Conservation (phyloP, 1,140 invertebrate species). For the Megalopta genalis region DNA sequence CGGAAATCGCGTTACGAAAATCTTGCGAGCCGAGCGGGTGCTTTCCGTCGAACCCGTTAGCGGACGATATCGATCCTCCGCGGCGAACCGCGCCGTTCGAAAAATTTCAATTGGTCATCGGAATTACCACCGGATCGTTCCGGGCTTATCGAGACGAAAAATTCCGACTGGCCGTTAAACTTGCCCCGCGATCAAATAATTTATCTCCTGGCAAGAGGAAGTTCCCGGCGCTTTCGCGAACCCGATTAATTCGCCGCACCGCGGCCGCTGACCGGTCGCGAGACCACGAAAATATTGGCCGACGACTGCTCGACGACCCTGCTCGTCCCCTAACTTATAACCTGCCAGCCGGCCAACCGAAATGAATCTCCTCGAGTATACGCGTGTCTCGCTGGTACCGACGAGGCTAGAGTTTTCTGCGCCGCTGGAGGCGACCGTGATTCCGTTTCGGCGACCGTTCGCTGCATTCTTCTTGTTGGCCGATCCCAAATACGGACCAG, state of each 20-base stretch:
- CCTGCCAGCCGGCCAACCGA: background rate
- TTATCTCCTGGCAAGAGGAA: background rate
- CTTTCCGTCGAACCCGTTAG: too few species aligned
- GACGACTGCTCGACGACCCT: background rate
- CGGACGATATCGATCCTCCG: background rate
- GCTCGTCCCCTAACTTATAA: background rate
- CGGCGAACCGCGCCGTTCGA: conserved; percentile 21
- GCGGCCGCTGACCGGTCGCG: background rate
- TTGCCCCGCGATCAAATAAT: conserved; percentile 36
- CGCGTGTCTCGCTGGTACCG: background rate
- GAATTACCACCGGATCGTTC: conserved; percentile 30
- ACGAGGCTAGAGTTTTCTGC: conserved; percentile 24
- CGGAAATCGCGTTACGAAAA: too few species aligned
- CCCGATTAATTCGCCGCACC: conserved; percentile 29
- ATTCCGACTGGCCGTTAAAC: conserved; percentile 41
- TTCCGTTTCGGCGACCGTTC: conserved; percentile 36
- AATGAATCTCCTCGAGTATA: background rate
- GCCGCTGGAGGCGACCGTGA: conserved; percentile 15
- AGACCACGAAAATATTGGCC: conserved; percentile 16
- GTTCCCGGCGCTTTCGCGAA: background rate
- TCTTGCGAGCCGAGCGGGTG: too few species aligned
- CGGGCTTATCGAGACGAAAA: conserved; percentile 40
- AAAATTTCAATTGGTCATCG: conserved; percentile 39
- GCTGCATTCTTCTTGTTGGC: background rate
- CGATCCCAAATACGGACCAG: background rate